phyloP scores from a whole-genome alignment of 2,113 vertebrate genomes.

The Myocastor coypus region DNA sequence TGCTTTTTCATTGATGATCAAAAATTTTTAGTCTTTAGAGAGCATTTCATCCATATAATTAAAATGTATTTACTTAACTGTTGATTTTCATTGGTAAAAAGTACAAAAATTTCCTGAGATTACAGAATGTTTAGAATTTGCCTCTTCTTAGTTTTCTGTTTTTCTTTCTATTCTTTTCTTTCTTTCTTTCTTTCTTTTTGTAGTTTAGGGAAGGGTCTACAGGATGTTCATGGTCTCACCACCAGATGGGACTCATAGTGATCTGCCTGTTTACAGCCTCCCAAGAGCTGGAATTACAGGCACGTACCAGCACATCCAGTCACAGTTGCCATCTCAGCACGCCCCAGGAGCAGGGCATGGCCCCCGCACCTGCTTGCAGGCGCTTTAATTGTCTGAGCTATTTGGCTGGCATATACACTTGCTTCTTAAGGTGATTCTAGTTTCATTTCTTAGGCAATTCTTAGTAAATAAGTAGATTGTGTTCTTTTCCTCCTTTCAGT shows the following conservation, averaged over 20 bases:
- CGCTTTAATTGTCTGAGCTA: no score
- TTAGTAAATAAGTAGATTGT: not conserved
- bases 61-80: not conserved
- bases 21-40: slow-evolving; percentile 29
- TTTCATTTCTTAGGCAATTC: slow-evolving; percentile 46
- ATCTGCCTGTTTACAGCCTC: no score
- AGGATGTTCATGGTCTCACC: no score
- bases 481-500: not conserved
- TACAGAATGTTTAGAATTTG: not conserved
- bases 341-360: no score
- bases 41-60: not conserved
- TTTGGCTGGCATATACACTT: not conserved
- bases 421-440: not conserved
- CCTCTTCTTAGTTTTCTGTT: not conserved
- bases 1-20: not conserved
- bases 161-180: no score
- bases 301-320: no score
- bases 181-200: no score
- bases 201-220: no score
- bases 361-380: no score
- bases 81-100: slow-evolving; percentile 39
- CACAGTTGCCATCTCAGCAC: no score
- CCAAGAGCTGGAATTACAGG: no score
- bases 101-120: not conserved
- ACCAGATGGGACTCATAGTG: no score